Evolutionary conservation across 2,797 vertebrate species (phyloP).

Genomic region (Ctenosaura bakeri): DNA sequence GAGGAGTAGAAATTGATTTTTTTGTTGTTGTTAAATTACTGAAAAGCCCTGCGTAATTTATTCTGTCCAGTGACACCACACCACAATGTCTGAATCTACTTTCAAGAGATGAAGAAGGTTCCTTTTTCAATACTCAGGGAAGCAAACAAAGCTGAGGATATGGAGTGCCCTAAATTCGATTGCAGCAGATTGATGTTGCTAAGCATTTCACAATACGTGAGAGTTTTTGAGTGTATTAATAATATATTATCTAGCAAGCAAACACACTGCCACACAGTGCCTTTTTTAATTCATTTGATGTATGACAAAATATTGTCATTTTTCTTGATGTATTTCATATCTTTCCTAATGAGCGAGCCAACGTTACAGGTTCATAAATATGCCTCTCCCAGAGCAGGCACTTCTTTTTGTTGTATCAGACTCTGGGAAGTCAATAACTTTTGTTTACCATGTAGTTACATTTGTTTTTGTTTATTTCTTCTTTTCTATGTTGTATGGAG

Average conservation of each 20-base stretch:
- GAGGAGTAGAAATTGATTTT: background rate
- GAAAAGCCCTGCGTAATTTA: background rate
- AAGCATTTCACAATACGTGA: constrained; percentile 33
- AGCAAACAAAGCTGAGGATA: background rate
- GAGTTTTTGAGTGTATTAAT: background rate
- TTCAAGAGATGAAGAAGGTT: background rate
- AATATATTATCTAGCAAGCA: constrained; percentile 9
- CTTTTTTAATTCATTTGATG: background rate
- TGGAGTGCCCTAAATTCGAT: background rate
- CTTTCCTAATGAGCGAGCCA: constrained; percentile 43
- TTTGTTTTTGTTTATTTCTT: constrained; percentile 43
- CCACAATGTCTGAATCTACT: background rate
- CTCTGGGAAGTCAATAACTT: constrained; percentile 34
- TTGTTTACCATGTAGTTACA: constrained; percentile 15
- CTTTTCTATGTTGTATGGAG: background rate
- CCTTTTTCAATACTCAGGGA: background rate
- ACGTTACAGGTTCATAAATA: constrained; percentile 43
- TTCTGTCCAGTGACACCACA: too few species aligned
- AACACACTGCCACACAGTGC: background rate
- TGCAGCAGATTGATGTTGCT: background rate
- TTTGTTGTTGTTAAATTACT: background rate
- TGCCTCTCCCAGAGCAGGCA: constrained; percentile 21
- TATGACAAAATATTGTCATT: constrained; percentile 23
- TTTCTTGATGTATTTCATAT: background rate
- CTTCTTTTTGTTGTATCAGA: constrained; percentile 48